Conservation (phyloP, 1,140 invertebrate species). For the Cydia splendana region DNA sequence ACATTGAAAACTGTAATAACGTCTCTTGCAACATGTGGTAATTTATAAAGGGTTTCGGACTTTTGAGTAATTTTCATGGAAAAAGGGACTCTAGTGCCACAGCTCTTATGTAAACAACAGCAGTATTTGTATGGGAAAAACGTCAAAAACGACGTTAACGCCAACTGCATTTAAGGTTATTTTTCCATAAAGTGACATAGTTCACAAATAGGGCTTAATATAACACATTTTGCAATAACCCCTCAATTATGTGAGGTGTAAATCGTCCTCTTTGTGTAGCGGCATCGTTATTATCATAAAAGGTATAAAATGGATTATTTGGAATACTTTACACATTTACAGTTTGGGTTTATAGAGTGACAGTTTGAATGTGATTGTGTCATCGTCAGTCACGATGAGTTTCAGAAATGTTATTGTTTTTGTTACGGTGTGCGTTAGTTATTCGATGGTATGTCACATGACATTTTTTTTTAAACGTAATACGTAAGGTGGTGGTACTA, state of each 20-base stretch:
- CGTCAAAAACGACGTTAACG: not conserved
- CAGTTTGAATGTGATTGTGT: not conserved
- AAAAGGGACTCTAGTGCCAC: not conserved
- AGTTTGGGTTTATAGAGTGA: not conserved
- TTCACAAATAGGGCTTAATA: slow-evolving; percentile 13
- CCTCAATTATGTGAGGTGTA: slow-evolving; percentile 11
- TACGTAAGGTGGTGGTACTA: too few relatives aligned
- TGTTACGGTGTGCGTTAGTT: not conserved
- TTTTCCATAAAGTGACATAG: not conserved
- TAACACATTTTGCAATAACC: slow-evolving; percentile 22
- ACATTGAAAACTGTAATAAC: slow-evolving; percentile 14
- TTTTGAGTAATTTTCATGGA: not conserved
- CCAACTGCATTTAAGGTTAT: not conserved
- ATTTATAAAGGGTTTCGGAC: not conserved
- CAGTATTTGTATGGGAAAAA: not conserved
- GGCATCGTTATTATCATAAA: not conserved
- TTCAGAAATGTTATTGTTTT: not conserved
- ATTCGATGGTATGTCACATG: not conserved
- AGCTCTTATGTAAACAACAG: not conserved
- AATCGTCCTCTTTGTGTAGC: not conserved
- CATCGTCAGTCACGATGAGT: not conserved
- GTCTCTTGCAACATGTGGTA: not conserved
- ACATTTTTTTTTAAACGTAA: too few relatives aligned
- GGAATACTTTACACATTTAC: slow-evolving; percentile 17
- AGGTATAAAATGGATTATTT: slow-evolving; percentile 22